These are phyloP conservation scores for Archaeoteleia sp. DNA, from an alignment of 2,888 invertebrate genomes.

Conservation along the genomic window DNA sequence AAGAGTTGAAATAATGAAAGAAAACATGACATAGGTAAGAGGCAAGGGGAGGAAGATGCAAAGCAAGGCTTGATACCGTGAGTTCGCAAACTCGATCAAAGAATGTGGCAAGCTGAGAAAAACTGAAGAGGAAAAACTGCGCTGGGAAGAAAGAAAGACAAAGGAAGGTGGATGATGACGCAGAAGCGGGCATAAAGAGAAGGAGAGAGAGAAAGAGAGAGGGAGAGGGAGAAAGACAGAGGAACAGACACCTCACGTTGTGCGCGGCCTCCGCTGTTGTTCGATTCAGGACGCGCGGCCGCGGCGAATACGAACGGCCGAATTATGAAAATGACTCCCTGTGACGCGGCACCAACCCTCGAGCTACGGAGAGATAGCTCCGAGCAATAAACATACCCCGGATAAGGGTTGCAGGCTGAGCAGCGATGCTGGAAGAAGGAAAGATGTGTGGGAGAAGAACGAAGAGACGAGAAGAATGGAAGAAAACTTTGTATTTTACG, in stretches of 20 bases:
- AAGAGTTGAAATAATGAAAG: background rate
- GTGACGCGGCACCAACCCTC: slow-evolving; percentile 75
- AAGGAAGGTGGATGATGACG: slow-evolving; percentile 29
- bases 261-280: slow-evolving; percentile 75
- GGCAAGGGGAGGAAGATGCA: background rate
- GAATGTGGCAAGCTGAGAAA: slow-evolving; percentile 40
- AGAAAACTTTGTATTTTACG: slow-evolving; percentile 36
- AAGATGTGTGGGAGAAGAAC: slow-evolving; percentile 39
- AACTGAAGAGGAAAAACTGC: slow-evolving; percentile 12
- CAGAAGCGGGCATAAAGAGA: slow-evolving; percentile 31
- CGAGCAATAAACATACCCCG: slow-evolving; percentile 73
- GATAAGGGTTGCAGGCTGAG: slow-evolving; percentile 58
- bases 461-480: slow-evolving; percentile 18
- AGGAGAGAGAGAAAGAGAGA: slow-evolving; percentile 13
- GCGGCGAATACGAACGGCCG: slow-evolving; percentile 79
- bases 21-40: background rate
- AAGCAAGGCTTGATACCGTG: slow-evolving; percentile 13
- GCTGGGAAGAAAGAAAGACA: slow-evolving; percentile 35
- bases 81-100: slow-evolving; percentile 35
- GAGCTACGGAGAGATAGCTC: slow-evolving; percentile 70
- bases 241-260: slow-evolving; percentile 22
- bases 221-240: background rate
- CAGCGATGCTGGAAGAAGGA: slow-evolving; percentile 47
- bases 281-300: slow-evolving; percentile 77
- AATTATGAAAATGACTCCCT: slow-evolving; percentile 79